phyloP scores from a whole-genome alignment of 2,113 vertebrate genomes.

The Rhabdomys dilectus region DNA sequence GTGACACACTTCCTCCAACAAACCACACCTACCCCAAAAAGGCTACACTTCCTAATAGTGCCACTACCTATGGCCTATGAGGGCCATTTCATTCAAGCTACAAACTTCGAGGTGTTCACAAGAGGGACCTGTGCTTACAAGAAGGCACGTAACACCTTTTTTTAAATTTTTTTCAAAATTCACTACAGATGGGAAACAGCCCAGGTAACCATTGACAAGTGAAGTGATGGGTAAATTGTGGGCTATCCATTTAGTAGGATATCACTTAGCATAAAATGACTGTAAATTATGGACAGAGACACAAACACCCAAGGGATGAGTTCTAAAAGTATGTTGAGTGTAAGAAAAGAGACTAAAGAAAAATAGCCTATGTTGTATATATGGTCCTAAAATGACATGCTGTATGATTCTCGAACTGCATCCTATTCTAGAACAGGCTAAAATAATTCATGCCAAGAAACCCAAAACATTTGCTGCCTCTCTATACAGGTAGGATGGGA shows the following conservation, averaged over 20 bases:
- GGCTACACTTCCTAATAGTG: background rate
- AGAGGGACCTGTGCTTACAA: background rate
- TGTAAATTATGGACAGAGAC: background rate
- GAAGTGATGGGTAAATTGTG: background rate
- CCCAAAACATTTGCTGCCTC: background rate
- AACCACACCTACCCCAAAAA: background rate
- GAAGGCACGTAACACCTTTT: background rate
- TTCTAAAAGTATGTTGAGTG: background rate
- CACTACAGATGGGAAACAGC: background rate
- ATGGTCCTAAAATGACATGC: background rate
- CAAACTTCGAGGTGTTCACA: background rate
- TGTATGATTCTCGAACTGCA: background rate
- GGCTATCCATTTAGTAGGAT: background rate
- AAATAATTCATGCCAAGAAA: background rate
- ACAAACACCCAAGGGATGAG: background rate
- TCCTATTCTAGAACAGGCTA: slow-evolving; percentile 33
- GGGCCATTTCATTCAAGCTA: background rate
- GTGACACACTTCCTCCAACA: background rate
- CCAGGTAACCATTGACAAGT: background rate
- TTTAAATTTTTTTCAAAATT: background rate
- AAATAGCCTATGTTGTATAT: background rate
- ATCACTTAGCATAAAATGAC: background rate
- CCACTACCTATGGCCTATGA: background rate
- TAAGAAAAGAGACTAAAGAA: background rate
- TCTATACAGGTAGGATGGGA: background rate